A percentile compares a stretch with the other conserved stretches of the same genome.
phyloP scores from a whole-genome alignment of 1,140 invertebrate genomes.

The Neelides sp. region DNA sequence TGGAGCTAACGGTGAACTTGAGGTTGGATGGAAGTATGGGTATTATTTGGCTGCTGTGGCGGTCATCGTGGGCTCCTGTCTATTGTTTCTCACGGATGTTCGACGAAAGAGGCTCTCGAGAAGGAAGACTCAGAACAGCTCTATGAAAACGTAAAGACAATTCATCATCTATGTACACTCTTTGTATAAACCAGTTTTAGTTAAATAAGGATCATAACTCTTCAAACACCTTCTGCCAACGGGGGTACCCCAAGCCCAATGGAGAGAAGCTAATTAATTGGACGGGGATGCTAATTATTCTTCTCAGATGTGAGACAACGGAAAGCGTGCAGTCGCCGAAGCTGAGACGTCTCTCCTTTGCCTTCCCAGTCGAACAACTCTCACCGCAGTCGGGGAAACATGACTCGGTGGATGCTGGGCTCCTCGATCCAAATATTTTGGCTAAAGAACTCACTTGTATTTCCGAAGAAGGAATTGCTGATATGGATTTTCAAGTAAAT shows the following conservation, averaged over 20 bases:
- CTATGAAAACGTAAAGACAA: slow-evolving; percentile 29
- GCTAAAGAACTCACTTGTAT: slow-evolving; percentile 62
- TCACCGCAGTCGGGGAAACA: slow-evolving; percentile 27
- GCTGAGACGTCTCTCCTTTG: slow-evolving; percentile 25
- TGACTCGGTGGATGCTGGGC: slow-evolving; percentile 16
- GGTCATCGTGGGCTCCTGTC: slow-evolving; percentile 57
- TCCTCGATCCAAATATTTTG: slow-evolving; percentile 21
- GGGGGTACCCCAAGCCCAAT: too few species aligned
- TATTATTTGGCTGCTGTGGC: slow-evolving; percentile 71
- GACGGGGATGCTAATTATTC: not conserved
- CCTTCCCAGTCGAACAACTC: slow-evolving; percentile 26
- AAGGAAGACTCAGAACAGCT: slow-evolving; percentile 27
- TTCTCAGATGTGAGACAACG: slow-evolving; percentile 23
- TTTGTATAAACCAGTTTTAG: not conserved
- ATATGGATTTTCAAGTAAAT: slow-evolving; percentile 53
- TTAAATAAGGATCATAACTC: not conserved
- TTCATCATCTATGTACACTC: not conserved
- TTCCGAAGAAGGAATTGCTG: slow-evolving; percentile 70
- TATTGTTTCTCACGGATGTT: slow-evolving; percentile 65
- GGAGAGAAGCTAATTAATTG: too few species aligned
- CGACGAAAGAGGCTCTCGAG: slow-evolving; percentile 50
- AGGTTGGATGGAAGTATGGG: slow-evolving; percentile 52
- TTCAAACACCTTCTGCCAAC: not conserved
- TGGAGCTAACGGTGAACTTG: too few species aligned
- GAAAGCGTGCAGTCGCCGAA: slow-evolving; percentile 27